Base-by-base conservation (phyloP, 2,888 invertebrate genomes). In the Noctua janthina region DNA sequence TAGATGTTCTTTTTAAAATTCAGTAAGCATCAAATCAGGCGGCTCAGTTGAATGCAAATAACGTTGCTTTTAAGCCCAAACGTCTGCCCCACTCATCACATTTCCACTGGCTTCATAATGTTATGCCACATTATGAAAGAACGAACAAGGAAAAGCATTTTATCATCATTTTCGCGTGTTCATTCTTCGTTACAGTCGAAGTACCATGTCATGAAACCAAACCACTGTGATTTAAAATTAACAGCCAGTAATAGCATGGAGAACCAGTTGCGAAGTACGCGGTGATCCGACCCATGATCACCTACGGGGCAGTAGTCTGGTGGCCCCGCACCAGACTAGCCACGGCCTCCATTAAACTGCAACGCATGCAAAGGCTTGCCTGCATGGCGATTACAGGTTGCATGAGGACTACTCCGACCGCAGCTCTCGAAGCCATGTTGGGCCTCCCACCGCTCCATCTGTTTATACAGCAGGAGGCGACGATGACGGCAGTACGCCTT, bases 81-180 rank as follows among this genome's bases (percentile, higher is more conserved):
- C 54, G 43, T 81, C 54, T 76, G 67, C 23, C 64, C 69, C 66
- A 62, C 59, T 78, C 71, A 54, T 82, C 64, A 85, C 56, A 78
- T 73, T 72, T 78, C n/a, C 49, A 17, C 64, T 62, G 46, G 56
- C 71, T 4, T 66, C 66, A 76, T 82, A 73, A 82, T 75, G 35
- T 75, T 54, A 15, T 35, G 74, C 35, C 49, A 77, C 64, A 76
- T 81, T 71, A 81, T 68, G 39, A 78, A 82, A 54, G 46, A 78
- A 78, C 62, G 72, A 73, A 84, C 54, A 64, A 67, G 82, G 54
- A 78, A 73, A 78, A 75, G 68, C 59, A 56, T 78, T 84, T 82
- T 78, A 67, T 85, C 73, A 74, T 70, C 39, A 82, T 78, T 84
- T 82, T 69, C 20, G 59, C 13, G 56, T n/a, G 17, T 59, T 74